Base-by-base conservation (phyloP, 2,113 vertebrate species). In the Hystrix brachyura region DNA sequence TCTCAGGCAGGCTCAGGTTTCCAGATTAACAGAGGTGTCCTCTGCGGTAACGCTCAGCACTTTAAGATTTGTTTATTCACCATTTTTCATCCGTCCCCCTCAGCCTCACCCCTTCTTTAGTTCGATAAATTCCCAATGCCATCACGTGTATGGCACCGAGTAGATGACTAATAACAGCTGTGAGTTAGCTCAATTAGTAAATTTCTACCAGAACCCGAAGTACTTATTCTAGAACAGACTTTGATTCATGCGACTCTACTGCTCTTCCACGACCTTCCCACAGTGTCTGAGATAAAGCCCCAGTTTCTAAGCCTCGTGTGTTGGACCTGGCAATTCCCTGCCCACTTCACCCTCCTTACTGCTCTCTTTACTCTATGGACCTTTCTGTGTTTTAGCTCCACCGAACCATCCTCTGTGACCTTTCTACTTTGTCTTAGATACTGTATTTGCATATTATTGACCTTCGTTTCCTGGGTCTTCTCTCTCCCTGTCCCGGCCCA, bases 261-360 rank as follows among this genome's bases (percentile, higher is more conserved):
- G 32, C 18, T 79, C 3, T 90, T 32, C 62, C 2, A 38, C n/a
- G 17, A 21, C 32, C 11, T 91, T 59, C 76, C 17, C 5, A 23
- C 21, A 83, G 6, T 14, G 17, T 15, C 83, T 3, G 1, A 29
- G 25, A 62, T 60, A 34, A 46, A 60, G 2, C 6, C 55, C 23
- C 19, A 51, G 18, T 8, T 3, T 6, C 43, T 53, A 46, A 21
- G 0, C 23, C 11, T 55, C 8, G 17, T 21, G 9, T 13, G 1
- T 7, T 34, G 27, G 4, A 27, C 12, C 14, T 87, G 25, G 0
- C 6, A 57, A 1, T 5, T 60, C 15, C 19, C 4, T 17, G 46
- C 3, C 1, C 5, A 51, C 3, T 38, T 3, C 48, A 5, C 7
- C 11, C 4, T 46, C 18, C 8, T 23, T 69, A 51, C 25, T 15